Percentiles rank a stretch among this genome's conserved stretches.
Conservation (phyloP, 2,113 vertebrate species). For the Sisor rabdophorus region DNA sequence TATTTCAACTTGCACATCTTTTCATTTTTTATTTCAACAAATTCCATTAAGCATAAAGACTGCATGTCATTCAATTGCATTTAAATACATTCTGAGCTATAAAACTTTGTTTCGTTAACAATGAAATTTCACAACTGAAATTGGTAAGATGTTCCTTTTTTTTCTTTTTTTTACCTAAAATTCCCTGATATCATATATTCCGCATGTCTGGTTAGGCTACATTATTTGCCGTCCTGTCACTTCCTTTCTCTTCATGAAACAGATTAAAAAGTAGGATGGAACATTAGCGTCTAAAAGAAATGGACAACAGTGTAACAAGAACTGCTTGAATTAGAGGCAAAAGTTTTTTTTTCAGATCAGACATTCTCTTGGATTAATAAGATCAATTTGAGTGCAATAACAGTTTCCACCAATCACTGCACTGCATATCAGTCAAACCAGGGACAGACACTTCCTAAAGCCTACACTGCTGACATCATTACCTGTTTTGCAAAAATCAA, state of each 20-base stretch:
- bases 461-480: constrained; percentile 51
- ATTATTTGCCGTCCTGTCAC: constrained; percentile 39
- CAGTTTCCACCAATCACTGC: constrained; percentile 55
- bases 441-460: constrained; percentile 46
- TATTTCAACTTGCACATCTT: constrained; percentile 65
- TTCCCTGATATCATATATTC: constrained; percentile 78
- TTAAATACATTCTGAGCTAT: constrained; percentile 79
- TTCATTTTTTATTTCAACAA: constrained; percentile 73
- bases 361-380: constrained; percentile 44
- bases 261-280: constrained; percentile 41
- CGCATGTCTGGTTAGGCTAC: constrained; percentile 59
- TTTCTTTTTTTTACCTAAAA: constrained; percentile 67
- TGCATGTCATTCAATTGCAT: constrained; percentile 74
- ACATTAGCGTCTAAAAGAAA: constrained; percentile 45
- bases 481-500: constrained; percentile 49
- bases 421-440: constrained; percentile 46
- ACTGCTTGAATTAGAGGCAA: constrained; percentile 26
- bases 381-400: constrained; percentile 51
- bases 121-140: constrained; percentile 65
- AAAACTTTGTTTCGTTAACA: constrained; percentile 72
- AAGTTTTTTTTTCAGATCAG: constrained; percentile 36
- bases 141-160: constrained; percentile 58
- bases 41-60: constrained; percentile 76
- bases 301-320: constrained; percentile 28
- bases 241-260: constrained; percentile 25